phyloP scores from a whole-genome alignment of 2,113 vertebrate species.

The Artemisiospiza belli region DNA sequence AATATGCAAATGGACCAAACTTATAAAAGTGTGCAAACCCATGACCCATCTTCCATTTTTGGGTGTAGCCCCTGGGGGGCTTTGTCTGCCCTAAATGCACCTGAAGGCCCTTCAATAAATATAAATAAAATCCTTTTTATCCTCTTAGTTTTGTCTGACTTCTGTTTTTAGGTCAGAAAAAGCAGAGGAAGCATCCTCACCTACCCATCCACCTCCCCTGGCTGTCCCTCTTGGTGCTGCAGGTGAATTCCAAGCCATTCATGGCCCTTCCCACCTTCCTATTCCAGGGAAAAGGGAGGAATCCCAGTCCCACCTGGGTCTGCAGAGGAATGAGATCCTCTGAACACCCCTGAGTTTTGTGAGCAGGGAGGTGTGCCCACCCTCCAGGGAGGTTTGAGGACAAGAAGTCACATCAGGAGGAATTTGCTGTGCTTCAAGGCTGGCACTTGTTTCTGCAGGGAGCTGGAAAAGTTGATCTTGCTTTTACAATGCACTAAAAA shows the following conservation, averaged over 20 bases:
- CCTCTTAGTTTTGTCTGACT: not conserved
- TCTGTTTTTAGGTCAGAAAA: not conserved
- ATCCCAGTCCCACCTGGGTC: not conserved
- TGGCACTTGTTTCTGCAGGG: not conserved
- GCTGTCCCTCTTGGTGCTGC: not conserved
- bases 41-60: not conserved
- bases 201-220: not conserved
- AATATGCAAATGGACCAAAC: not conserved
- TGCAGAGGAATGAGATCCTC: not conserved
- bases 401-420: not conserved
- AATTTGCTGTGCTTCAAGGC: not conserved
- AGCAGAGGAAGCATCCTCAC: not conserved
- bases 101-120: not conserved
- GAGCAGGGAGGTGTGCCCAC: not conserved
- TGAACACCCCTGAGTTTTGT: accelerated
- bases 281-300: accelerated
- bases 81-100: too few species aligned
- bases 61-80: not conserved
- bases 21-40: not conserved
- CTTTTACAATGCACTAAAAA: not conserved
- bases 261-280: too few species aligned
- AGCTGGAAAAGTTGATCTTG: not conserved
- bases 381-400: not conserved
- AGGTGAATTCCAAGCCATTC: too few species aligned
- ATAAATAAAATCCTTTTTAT: not conserved